Conservation (phyloP, 2,797 vertebrate genomes). For the Hypotaenidia okinawae region DNA sequence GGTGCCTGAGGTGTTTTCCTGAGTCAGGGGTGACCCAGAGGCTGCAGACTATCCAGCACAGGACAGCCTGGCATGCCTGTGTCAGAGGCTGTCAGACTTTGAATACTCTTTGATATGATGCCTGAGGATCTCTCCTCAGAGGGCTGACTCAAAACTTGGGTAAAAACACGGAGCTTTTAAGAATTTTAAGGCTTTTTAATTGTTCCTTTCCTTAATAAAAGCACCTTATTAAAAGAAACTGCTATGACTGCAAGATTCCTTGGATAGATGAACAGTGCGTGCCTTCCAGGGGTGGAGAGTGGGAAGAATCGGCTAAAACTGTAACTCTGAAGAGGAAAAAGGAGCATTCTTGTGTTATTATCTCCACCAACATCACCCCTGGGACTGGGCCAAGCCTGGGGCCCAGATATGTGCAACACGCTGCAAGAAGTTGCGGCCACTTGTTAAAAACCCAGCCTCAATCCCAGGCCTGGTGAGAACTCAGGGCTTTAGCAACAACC, state of each 20-base stretch:
- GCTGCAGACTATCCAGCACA: fast-evolving
- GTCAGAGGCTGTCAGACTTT: neutral
- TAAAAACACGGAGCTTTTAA: neutral
- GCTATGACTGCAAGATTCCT: neutral
- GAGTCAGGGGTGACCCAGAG: neutral
- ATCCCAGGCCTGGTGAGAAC: neutral
- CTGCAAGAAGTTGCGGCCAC: neutral
- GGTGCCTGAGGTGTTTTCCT: neutral
- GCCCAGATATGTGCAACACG: neutral
- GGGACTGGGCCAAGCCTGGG: neutral
- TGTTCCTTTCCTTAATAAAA: neutral
- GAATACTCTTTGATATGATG: neutral
- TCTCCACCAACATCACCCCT: neutral
- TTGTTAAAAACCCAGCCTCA: neutral
- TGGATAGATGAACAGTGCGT: neutral
- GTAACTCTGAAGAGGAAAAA: neutral
- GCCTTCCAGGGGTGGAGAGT: neutral
- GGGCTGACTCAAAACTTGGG: neutral
- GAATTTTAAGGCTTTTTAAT: neutral
- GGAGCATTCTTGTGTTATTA: neutral
- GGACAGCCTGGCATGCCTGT: neutral
- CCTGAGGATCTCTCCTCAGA: neutral
- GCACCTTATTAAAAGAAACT: neutral
- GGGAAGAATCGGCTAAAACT: neutral
- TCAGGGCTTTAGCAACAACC: neutral